These are phyloP conservation scores for Anoplophora glabripennis DNA, from an alignment of 1,140 invertebrate genomes.

Conservation along the genomic window DNA sequence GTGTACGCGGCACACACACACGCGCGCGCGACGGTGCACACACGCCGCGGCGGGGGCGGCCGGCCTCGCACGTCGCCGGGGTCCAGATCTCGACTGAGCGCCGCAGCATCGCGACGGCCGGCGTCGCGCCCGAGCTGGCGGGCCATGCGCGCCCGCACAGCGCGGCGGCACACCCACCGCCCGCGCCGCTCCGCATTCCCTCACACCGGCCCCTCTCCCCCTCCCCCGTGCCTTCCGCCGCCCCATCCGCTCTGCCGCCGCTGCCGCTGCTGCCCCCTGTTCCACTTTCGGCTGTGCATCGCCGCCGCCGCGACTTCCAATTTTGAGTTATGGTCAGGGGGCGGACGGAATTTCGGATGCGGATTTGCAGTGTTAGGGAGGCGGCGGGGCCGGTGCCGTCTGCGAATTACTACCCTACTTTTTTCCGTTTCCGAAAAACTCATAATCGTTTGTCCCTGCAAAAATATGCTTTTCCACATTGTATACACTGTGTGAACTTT, in stretches of 20 bases:
- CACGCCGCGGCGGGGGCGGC: constrained; percentile 5
- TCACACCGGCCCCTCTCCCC: constrained; percentile 32
- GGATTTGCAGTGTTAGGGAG: constrained; percentile 24
- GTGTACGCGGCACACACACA: constrained; percentile 26
- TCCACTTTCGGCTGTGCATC: constrained; percentile 1
- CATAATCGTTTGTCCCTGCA: too few species aligned
- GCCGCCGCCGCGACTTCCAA: constrained; percentile 12
- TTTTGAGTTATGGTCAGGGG: constrained; percentile 21
- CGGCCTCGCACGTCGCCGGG: constrained; percentile 12
- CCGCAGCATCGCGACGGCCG: constrained; percentile 41
- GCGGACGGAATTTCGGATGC: constrained; percentile 30
- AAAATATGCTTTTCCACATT: too few species aligned
- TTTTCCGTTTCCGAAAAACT: too few species aligned
- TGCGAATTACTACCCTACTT: too few species aligned
- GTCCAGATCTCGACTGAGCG: constrained; percentile 48
- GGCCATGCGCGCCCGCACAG: constrained; percentile 1
- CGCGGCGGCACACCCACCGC: constrained; percentile 28
- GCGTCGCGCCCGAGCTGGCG: constrained; percentile 10
- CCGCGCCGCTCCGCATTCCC: constrained; percentile 37
- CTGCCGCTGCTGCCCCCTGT: constrained; percentile 2
- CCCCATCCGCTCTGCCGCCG: constrained; percentile 1
- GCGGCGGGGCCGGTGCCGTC: too few species aligned
- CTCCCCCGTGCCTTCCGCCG: constrained; percentile 24
- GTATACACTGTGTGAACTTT: too few species aligned
- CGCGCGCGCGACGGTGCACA: constrained; percentile 13